Conservation (phyloP, 2,888 invertebrate species). For the Germaria angustata region DNA sequence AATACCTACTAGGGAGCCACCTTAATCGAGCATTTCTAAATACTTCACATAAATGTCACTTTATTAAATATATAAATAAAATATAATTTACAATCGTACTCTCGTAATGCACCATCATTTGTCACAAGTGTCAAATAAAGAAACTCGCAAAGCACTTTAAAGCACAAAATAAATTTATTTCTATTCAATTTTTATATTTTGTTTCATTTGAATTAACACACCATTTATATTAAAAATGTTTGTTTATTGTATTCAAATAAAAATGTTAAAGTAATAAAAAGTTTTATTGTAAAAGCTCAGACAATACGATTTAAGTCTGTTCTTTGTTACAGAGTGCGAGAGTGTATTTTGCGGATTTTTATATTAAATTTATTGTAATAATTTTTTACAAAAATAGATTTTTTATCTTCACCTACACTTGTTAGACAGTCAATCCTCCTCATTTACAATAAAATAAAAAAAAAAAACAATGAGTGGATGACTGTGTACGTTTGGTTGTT, state of each 20-base stretch:
- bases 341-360: constrained; percentile 18
- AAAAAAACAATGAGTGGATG: not conserved
- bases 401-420: constrained; percentile 59
- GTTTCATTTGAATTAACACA: constrained; percentile 50
- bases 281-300: not conserved
- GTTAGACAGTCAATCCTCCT: constrained; percentile 56
- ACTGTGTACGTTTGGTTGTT: constrained; percentile 17
- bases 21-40: not conserved
- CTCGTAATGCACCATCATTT: constrained; percentile 46
- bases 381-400: constrained; percentile 19
- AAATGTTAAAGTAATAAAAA: not conserved
- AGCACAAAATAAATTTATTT: constrained; percentile 40
- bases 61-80: not conserved
- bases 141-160: constrained; percentile 14
- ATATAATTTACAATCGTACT: constrained; percentile 32
- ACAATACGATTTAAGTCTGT: not conserved
- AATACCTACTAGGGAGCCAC: too few relatives aligned
- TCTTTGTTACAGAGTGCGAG: not conserved
- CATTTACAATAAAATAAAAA: not conserved
- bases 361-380: constrained; percentile 35
- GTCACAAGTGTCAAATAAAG: constrained; percentile 57
- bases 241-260: not conserved
- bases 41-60: not conserved
- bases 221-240: constrained; percentile 16
- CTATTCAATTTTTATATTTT: not conserved